phyloP scores from a whole-genome alignment of 92 coral and sea anemone genomes.

The Siderastrea radians region DNA sequence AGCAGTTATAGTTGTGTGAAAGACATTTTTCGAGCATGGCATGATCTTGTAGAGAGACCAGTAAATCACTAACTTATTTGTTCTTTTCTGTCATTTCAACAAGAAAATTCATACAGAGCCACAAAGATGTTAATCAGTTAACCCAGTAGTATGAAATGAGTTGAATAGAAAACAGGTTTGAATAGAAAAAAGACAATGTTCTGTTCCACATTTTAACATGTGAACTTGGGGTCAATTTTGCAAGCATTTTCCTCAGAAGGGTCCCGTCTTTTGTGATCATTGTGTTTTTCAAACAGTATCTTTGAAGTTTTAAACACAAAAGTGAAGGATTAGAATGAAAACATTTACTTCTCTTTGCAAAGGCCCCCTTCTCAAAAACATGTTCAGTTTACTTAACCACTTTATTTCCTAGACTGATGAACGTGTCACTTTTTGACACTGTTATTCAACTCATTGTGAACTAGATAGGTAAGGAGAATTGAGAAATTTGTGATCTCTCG shows the following conservation, averaged over 20 bases:
- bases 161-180: neutral
- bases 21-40: no score
- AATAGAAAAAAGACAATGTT: neutral
- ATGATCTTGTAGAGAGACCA: no score
- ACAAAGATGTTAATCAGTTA: neutral
- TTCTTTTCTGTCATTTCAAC: neutral
- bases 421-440: neutral
- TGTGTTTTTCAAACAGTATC: constrained; percentile 7
- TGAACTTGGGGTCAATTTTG: neutral
- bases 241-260: neutral
- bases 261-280: neutral
- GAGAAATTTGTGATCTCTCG: neutral
- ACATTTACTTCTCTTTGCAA: neutral
- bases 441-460: neutral
- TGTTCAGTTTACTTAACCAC: constrained; percentile 1
- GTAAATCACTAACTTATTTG: no score
- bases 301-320: neutral
- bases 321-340: neutral
- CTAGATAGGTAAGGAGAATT: neutral
- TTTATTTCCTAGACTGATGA: neutral
- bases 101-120: neutral
- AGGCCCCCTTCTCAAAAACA: neutral
- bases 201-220: neutral
- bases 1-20: no score
- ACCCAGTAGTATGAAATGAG: no score